These are phyloP conservation scores for Eriocheir sinensis DNA, from an alignment of 1,140 invertebrate genomes.

Conservation along the genomic window DNA sequence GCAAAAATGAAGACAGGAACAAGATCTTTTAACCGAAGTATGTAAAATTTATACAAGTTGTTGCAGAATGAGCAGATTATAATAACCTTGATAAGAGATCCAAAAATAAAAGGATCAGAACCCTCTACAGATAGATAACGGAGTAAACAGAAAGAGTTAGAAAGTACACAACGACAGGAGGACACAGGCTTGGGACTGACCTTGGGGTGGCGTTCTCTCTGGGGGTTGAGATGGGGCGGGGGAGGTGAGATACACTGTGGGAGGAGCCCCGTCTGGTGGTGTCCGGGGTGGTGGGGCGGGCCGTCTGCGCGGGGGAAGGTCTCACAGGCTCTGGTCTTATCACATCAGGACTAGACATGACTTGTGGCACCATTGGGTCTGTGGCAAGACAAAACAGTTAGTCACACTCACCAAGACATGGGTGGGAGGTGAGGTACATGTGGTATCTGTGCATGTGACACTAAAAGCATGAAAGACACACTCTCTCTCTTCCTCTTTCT, in stretches of 20 bases:
- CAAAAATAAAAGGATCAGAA: too few relatives aligned
- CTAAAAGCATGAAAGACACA: not conserved
- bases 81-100: too few relatives aligned
- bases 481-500: not conserved
- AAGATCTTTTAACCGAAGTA: too few relatives aligned
- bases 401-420: not conserved
- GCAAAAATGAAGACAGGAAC: not conserved
- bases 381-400: not conserved
- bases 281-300: constrained; percentile 61
- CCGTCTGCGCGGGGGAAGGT: constrained; percentile 38
- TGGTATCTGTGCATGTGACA: too few relatives aligned
- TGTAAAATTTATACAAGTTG: too few relatives aligned
- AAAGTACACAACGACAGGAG: not conserved
- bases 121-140: too few relatives aligned
- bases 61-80: too few relatives aligned
- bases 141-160: not conserved
- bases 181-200: constrained; percentile 10
- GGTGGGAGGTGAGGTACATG: not conserved
- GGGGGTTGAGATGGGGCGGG: constrained; percentile 65
- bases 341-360: constrained; percentile 68
- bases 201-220: constrained; percentile 63
- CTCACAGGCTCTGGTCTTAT: constrained; percentile 66
- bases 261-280: constrained; percentile 59
- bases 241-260: constrained; percentile 65
- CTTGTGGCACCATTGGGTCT: constrained; percentile 76